phyloP scores from a whole-genome alignment of 2,797 vertebrate species.

The Catharus ustulatus region DNA sequence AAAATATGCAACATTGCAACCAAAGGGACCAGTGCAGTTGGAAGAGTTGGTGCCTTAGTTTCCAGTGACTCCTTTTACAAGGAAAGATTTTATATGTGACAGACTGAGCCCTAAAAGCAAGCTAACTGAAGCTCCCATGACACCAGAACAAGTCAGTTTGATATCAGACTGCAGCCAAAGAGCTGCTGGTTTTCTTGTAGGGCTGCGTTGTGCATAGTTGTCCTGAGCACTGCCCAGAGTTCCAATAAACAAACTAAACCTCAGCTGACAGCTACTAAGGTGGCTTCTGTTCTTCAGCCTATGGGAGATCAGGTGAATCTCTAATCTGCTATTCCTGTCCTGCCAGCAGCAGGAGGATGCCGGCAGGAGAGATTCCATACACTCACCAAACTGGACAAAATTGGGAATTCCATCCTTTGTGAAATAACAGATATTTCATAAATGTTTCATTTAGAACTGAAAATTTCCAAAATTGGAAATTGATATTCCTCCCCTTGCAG shows the following conservation, averaged over 20 bases:
- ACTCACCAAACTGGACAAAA: not conserved
- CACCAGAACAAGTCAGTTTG: not conserved
- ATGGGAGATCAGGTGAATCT: not conserved
- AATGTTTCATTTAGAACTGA: not conserved
- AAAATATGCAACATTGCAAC: not conserved
- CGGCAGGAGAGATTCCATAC: not conserved
- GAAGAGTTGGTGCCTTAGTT: not conserved
- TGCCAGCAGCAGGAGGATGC: not conserved
- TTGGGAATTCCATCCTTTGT: not conserved
- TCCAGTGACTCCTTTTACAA: not conserved
- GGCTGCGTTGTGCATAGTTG: rapidly evolving
- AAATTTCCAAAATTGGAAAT: not conserved
- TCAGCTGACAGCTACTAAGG: not conserved
- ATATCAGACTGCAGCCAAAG: not conserved
- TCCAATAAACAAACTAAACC: not conserved
- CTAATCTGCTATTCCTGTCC: not conserved
- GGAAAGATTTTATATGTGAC: not conserved
- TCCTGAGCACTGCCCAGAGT: not conserved
- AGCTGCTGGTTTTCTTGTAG: not conserved
- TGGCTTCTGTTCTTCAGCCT: not conserved
- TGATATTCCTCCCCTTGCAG: not conserved
- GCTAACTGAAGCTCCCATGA: not conserved
- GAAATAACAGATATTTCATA: not conserved
- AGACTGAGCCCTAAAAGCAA: not conserved
- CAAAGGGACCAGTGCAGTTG: rapidly evolving